phyloP scores from a whole-genome alignment of 2,797 vertebrate species.

The Ctenopoma kingsleyae region DNA sequence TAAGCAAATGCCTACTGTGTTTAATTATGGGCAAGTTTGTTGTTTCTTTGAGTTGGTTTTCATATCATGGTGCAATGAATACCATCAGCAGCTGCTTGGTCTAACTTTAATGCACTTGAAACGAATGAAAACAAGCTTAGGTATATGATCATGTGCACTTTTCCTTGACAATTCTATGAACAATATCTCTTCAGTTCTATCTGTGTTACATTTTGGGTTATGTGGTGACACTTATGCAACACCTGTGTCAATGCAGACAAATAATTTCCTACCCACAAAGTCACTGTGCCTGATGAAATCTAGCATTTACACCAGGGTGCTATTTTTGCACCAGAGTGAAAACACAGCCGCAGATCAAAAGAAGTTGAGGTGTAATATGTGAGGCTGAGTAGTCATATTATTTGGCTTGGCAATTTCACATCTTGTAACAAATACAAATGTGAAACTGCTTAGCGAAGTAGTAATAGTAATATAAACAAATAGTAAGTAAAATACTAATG shows the following conservation, averaged over 20 bases:
- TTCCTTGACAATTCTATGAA: neutral
- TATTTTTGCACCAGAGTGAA: no score
- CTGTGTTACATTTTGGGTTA: neutral
- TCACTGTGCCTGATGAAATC: neutral
- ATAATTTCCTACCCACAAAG: neutral
- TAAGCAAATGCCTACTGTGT: slow-evolving; percentile 1
- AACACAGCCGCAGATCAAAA: no score
- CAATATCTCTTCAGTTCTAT: neutral
- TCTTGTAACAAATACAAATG: no score
- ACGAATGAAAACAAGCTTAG: neutral
- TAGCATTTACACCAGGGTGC: no score
- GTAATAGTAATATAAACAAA: no score
- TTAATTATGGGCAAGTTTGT: slow-evolving; percentile 1
- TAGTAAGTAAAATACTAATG: neutral
- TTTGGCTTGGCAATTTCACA: neutral
- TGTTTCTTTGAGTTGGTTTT: neutral
- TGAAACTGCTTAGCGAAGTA: no score
- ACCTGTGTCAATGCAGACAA: neutral
- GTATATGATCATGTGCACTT: neutral
- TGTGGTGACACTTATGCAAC: neutral
- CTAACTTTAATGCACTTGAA: neutral
- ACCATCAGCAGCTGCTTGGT: neutral
- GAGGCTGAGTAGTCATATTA: neutral
- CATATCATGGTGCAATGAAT: neutral
- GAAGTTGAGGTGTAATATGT: neutral